These are phyloP conservation scores for Aphelenchoides fujianensis DNA, from an alignment of 1,140 invertebrate genomes.

Conservation along the genomic window DNA sequence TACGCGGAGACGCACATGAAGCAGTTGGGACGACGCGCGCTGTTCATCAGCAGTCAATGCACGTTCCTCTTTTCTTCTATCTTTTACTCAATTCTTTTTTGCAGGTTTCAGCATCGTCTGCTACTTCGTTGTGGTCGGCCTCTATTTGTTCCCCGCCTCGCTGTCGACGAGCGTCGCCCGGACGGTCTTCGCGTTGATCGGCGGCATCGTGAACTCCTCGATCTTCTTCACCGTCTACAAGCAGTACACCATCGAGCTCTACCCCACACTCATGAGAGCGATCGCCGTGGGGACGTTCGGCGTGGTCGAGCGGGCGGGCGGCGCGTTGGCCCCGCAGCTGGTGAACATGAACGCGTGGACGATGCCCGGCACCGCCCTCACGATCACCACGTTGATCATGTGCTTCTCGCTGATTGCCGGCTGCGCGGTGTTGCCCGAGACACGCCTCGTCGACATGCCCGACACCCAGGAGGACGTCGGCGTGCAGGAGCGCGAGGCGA, in stretches of 20 bases:
- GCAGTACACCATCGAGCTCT: constrained; percentile 51
- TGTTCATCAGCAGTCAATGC: constrained; percentile 48
- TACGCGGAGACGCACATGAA: constrained; percentile 38
- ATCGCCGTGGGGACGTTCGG: constrained; percentile 45
- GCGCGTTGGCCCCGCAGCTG: constrained; percentile 42
- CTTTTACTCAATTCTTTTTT: constrained; percentile 10
- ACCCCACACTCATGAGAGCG: constrained; percentile 48
- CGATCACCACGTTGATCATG: constrained; percentile 38
- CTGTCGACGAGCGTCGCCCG: constrained; percentile 33
- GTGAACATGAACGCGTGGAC: constrained; percentile 36
- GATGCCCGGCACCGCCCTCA: constrained; percentile 37
- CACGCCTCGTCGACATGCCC: constrained; percentile 36
- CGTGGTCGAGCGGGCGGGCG: constrained; percentile 43
- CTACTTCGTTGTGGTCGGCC: constrained; percentile 30
- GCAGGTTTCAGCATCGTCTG: constrained; percentile 31
- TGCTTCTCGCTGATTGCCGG: constrained; percentile 33
- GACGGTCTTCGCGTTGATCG: constrained; percentile 44
- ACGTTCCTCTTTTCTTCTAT: no score
- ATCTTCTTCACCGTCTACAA: constrained; percentile 54
- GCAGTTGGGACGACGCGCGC: constrained; percentile 36
- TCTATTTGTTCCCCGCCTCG: constrained; percentile 23
- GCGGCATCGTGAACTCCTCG: constrained; percentile 48
- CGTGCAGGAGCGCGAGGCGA: background rate
- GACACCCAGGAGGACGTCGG: constrained; percentile 29
- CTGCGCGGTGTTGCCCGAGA: constrained; percentile 37